Conservation (phyloP, 2,888 invertebrate species). For the Linnaemya vulpina region DNA sequence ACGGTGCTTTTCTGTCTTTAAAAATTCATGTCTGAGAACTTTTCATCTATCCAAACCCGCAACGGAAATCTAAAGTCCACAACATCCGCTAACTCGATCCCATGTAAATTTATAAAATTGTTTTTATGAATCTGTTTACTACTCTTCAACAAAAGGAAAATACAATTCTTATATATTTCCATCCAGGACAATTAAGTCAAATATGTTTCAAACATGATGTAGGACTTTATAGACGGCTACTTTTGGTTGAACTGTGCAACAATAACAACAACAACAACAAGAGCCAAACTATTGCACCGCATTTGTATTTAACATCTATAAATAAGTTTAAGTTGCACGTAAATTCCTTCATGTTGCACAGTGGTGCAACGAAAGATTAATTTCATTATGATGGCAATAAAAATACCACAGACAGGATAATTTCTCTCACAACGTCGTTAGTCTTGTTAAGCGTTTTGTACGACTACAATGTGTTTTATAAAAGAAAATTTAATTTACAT, state of each 20-base stretch:
- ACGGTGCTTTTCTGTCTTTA: no score
- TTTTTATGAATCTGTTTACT: no score
- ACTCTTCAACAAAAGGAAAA: no score
- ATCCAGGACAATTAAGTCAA: no score
- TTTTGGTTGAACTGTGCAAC: neutral
- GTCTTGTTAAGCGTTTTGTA: neutral
- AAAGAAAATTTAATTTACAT: neutral
- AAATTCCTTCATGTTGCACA: slow-evolving; percentile 34
- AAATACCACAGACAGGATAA: slow-evolving; percentile 19
- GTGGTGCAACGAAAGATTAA: slow-evolving; percentile 48
- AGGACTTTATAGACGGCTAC: neutral
- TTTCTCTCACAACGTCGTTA: neutral
- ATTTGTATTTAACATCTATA: slow-evolving; percentile 46
- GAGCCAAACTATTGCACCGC: slow-evolving; percentile 12
- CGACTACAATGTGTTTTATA: neutral
- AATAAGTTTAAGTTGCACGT: slow-evolving; percentile 23
- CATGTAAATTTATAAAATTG: no score
- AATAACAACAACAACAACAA: slow-evolving; percentile 3
- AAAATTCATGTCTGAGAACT: no score
- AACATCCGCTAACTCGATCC: no score
- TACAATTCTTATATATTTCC: no score
- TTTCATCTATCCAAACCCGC: no score
- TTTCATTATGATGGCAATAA: slow-evolving; percentile 37
- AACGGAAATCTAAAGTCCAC: no score
- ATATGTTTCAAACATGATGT: neutral